Evolutionary conservation across 2,797 vertebrate genomes (phyloP).

Genomic region (Acanthurus tractus): DNA sequence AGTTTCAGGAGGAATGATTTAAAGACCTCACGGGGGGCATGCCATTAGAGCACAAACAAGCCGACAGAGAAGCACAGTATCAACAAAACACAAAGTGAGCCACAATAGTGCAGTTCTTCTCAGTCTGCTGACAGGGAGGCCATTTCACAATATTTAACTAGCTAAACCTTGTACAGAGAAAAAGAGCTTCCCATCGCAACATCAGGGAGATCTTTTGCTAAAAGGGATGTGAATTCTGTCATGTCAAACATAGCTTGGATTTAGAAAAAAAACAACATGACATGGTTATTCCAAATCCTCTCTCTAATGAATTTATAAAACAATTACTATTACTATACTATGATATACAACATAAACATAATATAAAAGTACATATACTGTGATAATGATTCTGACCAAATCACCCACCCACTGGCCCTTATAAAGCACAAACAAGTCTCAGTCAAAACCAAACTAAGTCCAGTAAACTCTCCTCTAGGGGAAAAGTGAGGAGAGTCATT

Average conservation of each 20-base stretch:
- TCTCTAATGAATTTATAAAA: no score
- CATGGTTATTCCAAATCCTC: no score
- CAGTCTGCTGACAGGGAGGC: conserved; percentile 31
- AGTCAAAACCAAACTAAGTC: conserved; percentile 16
- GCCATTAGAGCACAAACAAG: conserved; percentile 63
- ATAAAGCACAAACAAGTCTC: conserved; percentile 21
- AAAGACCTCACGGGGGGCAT: conserved; percentile 50
- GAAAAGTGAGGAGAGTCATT: conserved; percentile 21
- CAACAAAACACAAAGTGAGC: conserved; percentile 29
- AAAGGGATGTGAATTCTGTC: no score
- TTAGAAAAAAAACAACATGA: no score
- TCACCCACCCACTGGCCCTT: neutral
- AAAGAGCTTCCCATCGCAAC: no score
- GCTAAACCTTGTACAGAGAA: neutral
- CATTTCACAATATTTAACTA: conserved; percentile 43
- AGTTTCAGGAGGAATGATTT: conserved; percentile 63
- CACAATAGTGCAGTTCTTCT: conserved; percentile 13
- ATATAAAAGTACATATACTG: no score
- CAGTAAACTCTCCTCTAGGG: conserved; percentile 22
- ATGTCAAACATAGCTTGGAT: no score
- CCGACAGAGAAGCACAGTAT: conserved; percentile 24
- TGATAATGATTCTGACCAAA: no score
- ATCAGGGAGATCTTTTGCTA: no score
- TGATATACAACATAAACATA: no score
- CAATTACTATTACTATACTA: no score